phyloP scores from a whole-genome alignment of 2,113 vertebrate genomes.

The Pomatostomus ruficeps region DNA sequence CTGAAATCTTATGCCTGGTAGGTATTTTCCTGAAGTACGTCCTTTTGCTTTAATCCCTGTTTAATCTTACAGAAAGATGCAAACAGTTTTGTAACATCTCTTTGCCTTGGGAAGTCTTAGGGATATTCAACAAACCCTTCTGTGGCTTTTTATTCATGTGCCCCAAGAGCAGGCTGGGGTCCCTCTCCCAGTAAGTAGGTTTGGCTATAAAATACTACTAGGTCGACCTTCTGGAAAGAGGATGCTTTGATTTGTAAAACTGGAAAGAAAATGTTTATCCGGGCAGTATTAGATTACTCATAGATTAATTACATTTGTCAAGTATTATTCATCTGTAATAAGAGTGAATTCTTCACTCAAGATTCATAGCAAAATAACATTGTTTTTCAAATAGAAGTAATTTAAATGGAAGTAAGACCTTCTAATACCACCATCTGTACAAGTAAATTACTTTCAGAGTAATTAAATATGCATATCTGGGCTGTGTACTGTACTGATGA shows the following conservation, averaged over 20 bases:
- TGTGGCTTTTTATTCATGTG: background rate
- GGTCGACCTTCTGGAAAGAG: background rate
- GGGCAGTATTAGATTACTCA: conserved; percentile 41
- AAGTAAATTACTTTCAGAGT: conserved; percentile 74
- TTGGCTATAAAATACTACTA: background rate
- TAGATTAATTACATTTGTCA: conserved; percentile 59
- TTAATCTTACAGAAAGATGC: background rate
- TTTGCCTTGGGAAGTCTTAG: background rate
- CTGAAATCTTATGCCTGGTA: background rate
- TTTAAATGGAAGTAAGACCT: conserved; percentile 76
- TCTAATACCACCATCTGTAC: conserved; percentile 79
- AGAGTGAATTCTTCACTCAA: conserved; percentile 65
- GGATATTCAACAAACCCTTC: background rate
- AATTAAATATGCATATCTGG: conserved; percentile 83
- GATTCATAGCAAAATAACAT: conserved; percentile 57
- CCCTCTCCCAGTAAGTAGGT: background rate
- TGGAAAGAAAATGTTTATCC: conserved; percentile 41
- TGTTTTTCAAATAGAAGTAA: conserved; percentile 65
- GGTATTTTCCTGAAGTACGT: background rate
- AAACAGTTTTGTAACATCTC: background rate
- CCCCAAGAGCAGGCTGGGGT: background rate
- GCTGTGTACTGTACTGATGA: conserved; percentile 75
- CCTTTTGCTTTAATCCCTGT: background rate
- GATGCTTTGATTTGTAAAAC: background rate
- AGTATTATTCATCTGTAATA: conserved; percentile 54